These are phyloP conservation scores for Oeneis ivallda DNA, from an alignment of 2,888 invertebrate genomes.

Conservation along the genomic window DNA sequence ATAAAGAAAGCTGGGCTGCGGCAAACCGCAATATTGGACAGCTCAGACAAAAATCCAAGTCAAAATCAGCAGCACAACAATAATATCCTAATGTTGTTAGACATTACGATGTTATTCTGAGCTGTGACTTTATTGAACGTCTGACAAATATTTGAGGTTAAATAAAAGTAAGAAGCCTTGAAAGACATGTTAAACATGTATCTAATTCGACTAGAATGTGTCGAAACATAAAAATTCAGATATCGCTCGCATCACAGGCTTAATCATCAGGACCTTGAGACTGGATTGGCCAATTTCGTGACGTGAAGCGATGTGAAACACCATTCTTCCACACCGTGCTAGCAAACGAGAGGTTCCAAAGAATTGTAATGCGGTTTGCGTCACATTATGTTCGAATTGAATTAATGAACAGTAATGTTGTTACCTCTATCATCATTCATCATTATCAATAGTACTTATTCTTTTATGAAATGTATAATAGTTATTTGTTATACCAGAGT, in stretches of 20 bases:
- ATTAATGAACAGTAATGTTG: constrained; percentile 23
- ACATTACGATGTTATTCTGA: too few species aligned
- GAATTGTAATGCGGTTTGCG: constrained; percentile 39
- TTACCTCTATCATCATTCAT: too few species aligned
- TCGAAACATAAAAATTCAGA: constrained; percentile 37
- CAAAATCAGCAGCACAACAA: too few species aligned
- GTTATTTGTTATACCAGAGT: too few species aligned
- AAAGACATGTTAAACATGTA: constrained; percentile 16
- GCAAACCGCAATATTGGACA: too few species aligned
- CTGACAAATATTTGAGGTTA: background rate
- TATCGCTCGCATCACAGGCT: constrained; percentile 40
- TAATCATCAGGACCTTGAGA: constrained; percentile 44
- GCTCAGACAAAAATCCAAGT: too few species aligned
- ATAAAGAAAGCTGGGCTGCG: too few species aligned
- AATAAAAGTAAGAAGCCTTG: constrained; percentile 22
- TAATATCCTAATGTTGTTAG: too few species aligned
- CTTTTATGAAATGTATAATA: too few species aligned
- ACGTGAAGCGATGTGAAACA: constrained; percentile 40
- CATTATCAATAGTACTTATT: too few species aligned
- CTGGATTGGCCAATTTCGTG: constrained; percentile 38
- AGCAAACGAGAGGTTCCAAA: constrained; percentile 36
- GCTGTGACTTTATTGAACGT: background rate
- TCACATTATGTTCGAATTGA: constrained; percentile 29
- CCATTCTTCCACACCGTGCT: constrained; percentile 36
- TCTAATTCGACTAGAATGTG: constrained; percentile 28